Evolutionary conservation across 2,797 vertebrate species (phyloP), one percentile per base, ranked within the genome.

Genomic region (Leptodactylus fallax): DNA sequence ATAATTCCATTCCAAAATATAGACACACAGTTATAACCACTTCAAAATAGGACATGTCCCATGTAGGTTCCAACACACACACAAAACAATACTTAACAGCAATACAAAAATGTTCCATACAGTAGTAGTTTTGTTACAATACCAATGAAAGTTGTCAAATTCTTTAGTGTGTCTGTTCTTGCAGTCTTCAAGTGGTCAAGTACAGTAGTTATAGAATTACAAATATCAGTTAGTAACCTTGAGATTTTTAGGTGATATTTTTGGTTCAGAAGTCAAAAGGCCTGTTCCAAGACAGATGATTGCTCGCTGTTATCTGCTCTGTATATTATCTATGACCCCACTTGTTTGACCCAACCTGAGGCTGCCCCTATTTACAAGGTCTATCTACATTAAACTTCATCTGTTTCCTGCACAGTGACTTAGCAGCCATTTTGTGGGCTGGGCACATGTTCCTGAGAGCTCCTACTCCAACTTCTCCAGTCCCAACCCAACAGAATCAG

Each of bases 1-100:
- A 96, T 96, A 95, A 96, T 95, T 96, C 92, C 95, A 96, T 96
- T 96, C 95, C 95, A 96, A 96, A 96, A 96, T 96, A 96, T 95
- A 96, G 95, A 96, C 95, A 96, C 95, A 96, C 95, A 96, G 94
- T 96, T 96, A 94, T 89, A 96, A 96, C 96, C 95, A 96, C 95
- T 95, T 95, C 94, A 96, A 96, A 96, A 96, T 96, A 95, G 95
- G 95, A 96, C 95, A 95, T 96, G 95, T 96, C 95, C 95, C 94
- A 95, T 94, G 93, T 60, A 93, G 94, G 93, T 94, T 95, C 95
- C 93, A 93, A 95, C 93, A 94, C 93, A 93, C 91, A 94, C 94
- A 95, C 91, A 94, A 91, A 96, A 95, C 94, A 94, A 95, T 95
- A 96, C 95, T 94, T 93, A 95, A 96, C 95, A 96, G 93, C 95